Evolutionary conservation across 64 coral and sea anemone species (phyloP), one percentile per base, ranked within the genome.

Genomic region (Exaiptasia diaphana): DNA sequence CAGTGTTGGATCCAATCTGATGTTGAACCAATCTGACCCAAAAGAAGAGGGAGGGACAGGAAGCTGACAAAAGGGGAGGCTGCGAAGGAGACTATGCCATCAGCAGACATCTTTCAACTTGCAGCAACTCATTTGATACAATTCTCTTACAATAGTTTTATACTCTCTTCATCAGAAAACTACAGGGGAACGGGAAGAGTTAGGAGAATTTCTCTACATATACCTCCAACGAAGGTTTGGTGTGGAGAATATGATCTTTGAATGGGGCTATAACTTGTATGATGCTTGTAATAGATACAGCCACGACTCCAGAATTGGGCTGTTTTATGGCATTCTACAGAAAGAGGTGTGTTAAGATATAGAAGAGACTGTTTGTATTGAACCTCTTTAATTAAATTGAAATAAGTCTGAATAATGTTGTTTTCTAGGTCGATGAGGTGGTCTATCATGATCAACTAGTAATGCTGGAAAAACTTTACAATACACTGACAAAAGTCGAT

Each of bases 191-290:
- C 76, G 74, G 25, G 90, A 89, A 10, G 85, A 88, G 4, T 50
- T 99, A 5, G 79, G 89, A 4, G 85, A 89, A 14, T 99, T 99
- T 80, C 75, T 99, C 2, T 88, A 92, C 50, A 45, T 74, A 8
- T 99, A 99, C 44, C 79, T 99, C 0, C 84, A 99, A 38, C 79
- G 89, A 53, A 84, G 95, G 10, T 99, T 99, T 77, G 95, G 95
- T 38, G 81, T 91, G 10, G 95, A 99, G 36, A 92, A 92, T 49
- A 92, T 99, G 95, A 84, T 91, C 31, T 72, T 99, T 26, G 95
- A 99, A 23, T 99, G 95, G 95, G 89, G 84, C 7, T 99, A 99
- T 24, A 99, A 99, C 20, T 44, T 99, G 50, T 79, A 99, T 24
- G 95, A 99, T 21, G 95, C 95, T 7, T 99, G 95, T 33, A 78